Conservation (phyloP, 2,113 vertebrate species). For the Pleuronectes platessa region DNA sequence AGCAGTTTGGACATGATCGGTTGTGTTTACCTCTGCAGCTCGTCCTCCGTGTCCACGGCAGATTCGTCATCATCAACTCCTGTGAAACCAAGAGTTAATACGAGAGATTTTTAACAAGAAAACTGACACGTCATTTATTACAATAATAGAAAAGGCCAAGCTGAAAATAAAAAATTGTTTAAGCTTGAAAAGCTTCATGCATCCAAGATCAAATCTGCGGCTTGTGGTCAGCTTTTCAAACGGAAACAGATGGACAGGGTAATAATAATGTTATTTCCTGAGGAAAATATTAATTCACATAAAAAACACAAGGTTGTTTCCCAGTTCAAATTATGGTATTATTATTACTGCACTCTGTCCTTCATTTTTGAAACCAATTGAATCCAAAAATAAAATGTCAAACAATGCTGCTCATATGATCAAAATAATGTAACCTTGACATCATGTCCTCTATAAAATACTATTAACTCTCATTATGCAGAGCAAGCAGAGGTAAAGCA, state of each 20-base stretch:
- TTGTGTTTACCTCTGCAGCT: constrained; percentile 86
- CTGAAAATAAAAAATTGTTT: neutral
- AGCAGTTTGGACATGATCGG: neutral
- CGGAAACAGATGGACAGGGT: too few species aligned
- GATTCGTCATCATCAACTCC: constrained; percentile 79
- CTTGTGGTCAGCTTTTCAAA: neutral
- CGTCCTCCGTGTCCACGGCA: constrained; percentile 89
- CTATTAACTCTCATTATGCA: neutral
- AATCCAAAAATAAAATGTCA: neutral
- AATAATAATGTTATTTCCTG: neutral
- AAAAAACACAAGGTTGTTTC: neutral
- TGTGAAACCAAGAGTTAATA: constrained; percentile 36
- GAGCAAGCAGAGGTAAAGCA: neutral
- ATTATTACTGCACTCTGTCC: neutral
- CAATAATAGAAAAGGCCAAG: neutral
- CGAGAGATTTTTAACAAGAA: neutral
- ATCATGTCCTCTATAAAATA: neutral
- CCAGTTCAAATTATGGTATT: neutral
- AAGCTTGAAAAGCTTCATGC: neutral
- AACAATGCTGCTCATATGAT: neutral
- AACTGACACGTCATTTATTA: neutral
- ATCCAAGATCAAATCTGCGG: neutral
- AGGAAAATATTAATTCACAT: neutral
- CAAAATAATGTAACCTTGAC: neutral
- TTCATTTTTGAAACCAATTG: too few species aligned